Evolutionary conservation across 2,888 invertebrate genomes (phyloP).

Genomic region (Dryadula phaetusa): DNA sequence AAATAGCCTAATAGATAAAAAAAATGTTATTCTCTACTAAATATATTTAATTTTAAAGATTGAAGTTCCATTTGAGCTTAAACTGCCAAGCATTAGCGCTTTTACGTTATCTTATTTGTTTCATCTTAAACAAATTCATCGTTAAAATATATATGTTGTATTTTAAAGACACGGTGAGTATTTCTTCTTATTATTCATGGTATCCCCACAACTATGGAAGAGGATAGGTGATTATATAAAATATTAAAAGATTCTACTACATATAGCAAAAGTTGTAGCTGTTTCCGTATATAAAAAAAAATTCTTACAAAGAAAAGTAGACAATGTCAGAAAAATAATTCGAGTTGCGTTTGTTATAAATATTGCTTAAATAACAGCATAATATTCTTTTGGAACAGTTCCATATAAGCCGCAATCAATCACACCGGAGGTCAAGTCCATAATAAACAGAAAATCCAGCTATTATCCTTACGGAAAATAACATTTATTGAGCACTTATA

Average conservation of each 20-base stretch:
- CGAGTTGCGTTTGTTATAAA: slow-evolving; percentile 1
- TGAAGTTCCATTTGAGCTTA: no score
- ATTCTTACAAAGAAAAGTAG: background rate
- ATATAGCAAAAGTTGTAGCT: background rate
- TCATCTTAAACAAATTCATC: no score
- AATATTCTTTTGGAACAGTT: slow-evolving; percentile 61
- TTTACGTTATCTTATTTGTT: no score
- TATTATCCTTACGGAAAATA: slow-evolving; percentile 57
- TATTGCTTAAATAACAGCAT: slow-evolving; percentile 32
- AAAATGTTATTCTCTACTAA: no score
- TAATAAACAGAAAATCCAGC: slow-evolving; percentile 69
- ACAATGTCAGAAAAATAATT: slow-evolving; percentile 1
- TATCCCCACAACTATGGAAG: no score
- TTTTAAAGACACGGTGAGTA: no score
- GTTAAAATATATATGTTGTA: no score
- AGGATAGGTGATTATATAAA: no score
- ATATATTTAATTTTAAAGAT: no score
- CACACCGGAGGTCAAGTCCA: slow-evolving; percentile 67
- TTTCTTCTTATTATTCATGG: no score
- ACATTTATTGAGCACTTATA: slow-evolving; percentile 40
- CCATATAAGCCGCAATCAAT: slow-evolving; percentile 73
- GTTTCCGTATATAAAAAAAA: background rate
- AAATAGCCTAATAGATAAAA: no score
- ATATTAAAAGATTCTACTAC: background rate
- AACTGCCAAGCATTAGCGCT: no score